Evolutionary conservation across 2,113 vertebrate genomes (phyloP).

Genomic region (Alligator mississippiensis): DNA sequence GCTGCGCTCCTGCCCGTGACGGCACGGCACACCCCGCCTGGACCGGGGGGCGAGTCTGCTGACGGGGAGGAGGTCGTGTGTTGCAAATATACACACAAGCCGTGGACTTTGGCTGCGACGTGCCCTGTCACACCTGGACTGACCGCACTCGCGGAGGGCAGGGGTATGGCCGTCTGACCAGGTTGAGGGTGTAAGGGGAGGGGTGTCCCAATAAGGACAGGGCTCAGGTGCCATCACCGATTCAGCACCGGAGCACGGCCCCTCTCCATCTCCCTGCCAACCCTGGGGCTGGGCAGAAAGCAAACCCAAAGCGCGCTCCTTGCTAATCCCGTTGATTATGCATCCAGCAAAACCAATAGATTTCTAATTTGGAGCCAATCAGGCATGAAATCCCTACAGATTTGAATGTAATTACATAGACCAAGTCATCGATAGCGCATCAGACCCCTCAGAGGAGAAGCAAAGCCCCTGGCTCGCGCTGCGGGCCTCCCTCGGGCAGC

Average conservation of each 20-base stretch:
- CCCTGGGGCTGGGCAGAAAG: neutral
- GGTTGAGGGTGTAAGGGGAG: neutral
- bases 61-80: too few species aligned
- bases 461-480: accelerated
- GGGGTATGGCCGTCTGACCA: too few species aligned
- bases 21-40: neutral
- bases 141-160: neutral
- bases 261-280: neutral
- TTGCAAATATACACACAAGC: too few species aligned
- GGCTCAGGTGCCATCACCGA: accelerated
- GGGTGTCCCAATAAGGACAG: neutral
- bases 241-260: neutral
- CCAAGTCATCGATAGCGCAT: conserved; percentile 71
- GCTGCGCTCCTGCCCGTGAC: accelerated
- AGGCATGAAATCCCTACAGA: conserved; percentile 75
- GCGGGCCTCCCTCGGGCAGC: neutral
- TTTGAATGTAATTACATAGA: conserved; percentile 71
- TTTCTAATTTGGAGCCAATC: conserved; percentile 81
- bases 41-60: too few species aligned
- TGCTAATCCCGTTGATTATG: conserved; percentile 37
- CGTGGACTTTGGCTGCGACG: neutral
- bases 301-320: conserved; percentile 16
- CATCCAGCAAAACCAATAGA: conserved; percentile 66
- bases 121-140: neutral
- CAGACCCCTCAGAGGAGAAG: neutral